Percentiles rank a stretch among this genome's conserved stretches.
Evolutionary conservation across 2,888 invertebrate genomes (phyloP).

Genomic region (Galerucella calmariensis): DNA sequence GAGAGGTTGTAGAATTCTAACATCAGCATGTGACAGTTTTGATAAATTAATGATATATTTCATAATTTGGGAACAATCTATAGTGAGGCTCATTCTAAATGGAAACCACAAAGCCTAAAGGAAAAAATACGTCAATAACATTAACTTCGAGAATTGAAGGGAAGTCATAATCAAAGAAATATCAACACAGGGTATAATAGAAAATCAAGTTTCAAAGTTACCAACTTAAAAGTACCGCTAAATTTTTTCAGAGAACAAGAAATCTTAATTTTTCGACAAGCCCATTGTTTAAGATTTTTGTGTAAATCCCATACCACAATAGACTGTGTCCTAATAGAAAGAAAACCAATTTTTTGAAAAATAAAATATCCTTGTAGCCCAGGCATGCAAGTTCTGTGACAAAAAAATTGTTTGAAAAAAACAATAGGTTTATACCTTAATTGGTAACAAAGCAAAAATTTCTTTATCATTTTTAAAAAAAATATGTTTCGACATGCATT

Average conservation of each 20-base stretch:
- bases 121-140: too few species aligned
- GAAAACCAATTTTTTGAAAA: conserved; percentile 16
- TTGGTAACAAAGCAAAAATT: conserved; percentile 26
- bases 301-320: conserved; percentile 56
- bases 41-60: too few species aligned
- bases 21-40: too few species aligned
- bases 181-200: too few species aligned
- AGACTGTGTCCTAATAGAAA: conserved; percentile 31
- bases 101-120: too few species aligned
- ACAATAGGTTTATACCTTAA: conserved; percentile 51
- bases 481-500: conserved; percentile 31
- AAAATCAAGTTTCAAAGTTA: too few species aligned
- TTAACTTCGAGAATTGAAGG: too few species aligned
- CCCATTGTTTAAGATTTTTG: conserved; percentile 51
- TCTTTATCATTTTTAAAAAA: conserved; percentile 24
- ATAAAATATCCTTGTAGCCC: conserved; percentile 42
- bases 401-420: conserved; percentile 40
- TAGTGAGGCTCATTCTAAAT: too few species aligned
- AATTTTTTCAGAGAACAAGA: conserved; percentile 36
- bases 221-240: not conserved
- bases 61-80: too few species aligned
- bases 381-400: conserved; percentile 47
- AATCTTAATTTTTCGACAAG: conserved; percentile 37
- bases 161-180: too few species aligned
- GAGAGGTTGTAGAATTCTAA: too few species aligned